Base-by-base conservation (phyloP, 2,888 invertebrate genomes). In the Aphidoletes aphidimyza region DNA sequence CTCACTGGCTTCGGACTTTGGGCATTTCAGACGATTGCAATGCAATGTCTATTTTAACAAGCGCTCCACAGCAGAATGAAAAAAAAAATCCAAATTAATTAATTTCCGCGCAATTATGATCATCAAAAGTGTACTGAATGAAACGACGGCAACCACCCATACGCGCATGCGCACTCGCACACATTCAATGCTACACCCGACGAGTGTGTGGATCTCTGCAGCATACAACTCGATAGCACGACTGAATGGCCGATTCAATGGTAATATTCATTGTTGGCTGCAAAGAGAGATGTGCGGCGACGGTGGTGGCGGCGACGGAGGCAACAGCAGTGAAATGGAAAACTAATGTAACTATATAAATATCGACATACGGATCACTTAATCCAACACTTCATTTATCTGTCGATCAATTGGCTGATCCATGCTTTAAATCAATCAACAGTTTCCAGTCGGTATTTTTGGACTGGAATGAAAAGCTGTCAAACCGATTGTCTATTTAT, bases 71-170 rank as follows among this genome's bases (percentile, higher is more conserved):
- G 22, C 8, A 54, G 22, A 17, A 22, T n/a, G 22, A 54, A 5
- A 54, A 5, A 26, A 2, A 11, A 5, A 22, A n/a, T 22, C 26
- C 26, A 47, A 54, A 69, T 30, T 69, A 69, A 69, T 69, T 69
- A 69, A 14, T 69, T 69, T 69, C 69, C 69, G 69, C 30, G n/a
- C 34, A 69, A 69, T 69, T 69, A 69, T 69, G 22, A 22, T n/a
- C 26, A 54, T 54, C 22, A 54, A 11, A 42, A 42, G 42, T 42
- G 42, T 42, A 42, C 8, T 42, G 54, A 54, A 22, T 54, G 54
- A 2, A 69, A 1, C 11, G 69, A 69, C 34, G 69, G 69, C 14
- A 69, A 11, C 2, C 54, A 26, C 22, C 54, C 54, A 54, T 14
- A 54, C n/a, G 11, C 11, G 19, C 42, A 9, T 42, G 14, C 14